phyloP scores from a whole-genome alignment of 2,797 vertebrate genomes.

The Argyrosomus regius region DNA sequence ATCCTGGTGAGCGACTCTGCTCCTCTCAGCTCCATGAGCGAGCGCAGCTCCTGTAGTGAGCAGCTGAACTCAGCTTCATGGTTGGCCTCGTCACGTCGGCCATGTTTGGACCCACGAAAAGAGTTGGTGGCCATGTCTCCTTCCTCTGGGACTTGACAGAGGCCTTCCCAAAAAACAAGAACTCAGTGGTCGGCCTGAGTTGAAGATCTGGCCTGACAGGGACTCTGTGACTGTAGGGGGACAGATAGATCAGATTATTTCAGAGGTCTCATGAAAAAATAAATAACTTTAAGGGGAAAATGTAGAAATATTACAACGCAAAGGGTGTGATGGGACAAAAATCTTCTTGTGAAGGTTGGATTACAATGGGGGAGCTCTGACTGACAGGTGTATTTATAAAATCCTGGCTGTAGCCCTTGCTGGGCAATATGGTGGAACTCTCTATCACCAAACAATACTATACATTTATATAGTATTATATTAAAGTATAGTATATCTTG shows the following conservation, averaged over 20 bases:
- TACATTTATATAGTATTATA: too few species aligned
- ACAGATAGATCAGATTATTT: neutral
- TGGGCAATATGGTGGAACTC: neutral
- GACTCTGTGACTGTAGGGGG: conserved; percentile 62
- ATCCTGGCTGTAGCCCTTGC: neutral
- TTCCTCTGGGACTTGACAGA: conserved; percentile 73
- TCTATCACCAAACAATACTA: neutral
- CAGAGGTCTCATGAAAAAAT: neutral
- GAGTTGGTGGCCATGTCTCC: conserved; percentile 93
- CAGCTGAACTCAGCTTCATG: conserved; percentile 92
- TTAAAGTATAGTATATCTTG: neutral
- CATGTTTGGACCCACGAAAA: conserved; percentile 90
- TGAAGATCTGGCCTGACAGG: conserved; percentile 49
- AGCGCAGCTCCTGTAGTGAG: conserved; percentile 90
- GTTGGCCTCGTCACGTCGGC: conserved; percentile 89
- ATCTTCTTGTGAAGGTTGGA: neutral
- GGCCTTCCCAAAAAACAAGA: conserved; percentile 70
- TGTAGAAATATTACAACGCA: neutral
- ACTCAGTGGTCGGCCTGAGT: conserved; percentile 68
- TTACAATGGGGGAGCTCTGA: neutral
- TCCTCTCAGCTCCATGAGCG: conserved; percentile 96
- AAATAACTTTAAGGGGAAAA: neutral
- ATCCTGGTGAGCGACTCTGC: conserved; percentile 90
- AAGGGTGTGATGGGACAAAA: neutral
- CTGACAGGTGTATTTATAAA: neutral